These are phyloP conservation scores for Benthosema pterotum DNA, from an alignment of 2,797 vertebrate species.

Conservation along the genomic window DNA sequence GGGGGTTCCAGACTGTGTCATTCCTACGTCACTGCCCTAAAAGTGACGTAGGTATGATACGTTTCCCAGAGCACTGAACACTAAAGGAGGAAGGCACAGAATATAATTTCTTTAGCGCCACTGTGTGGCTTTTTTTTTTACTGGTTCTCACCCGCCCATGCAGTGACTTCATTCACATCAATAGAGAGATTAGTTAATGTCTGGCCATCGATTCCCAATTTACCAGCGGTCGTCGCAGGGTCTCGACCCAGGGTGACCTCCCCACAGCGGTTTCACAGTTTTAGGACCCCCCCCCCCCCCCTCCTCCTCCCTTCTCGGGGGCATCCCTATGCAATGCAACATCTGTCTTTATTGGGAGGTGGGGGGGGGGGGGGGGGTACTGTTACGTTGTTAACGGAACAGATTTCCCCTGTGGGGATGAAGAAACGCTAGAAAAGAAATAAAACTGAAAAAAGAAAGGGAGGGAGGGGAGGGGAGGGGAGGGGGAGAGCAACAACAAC, in stretches of 20 bases:
- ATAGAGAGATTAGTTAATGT: constrained; percentile 43
- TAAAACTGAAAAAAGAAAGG: neutral
- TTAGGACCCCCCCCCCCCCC: constrained; percentile 4
- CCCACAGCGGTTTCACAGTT: constrained; percentile 15
- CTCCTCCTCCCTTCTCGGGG: neutral
- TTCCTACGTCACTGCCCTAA: too few relatives aligned
- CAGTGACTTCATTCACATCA: constrained; percentile 27
- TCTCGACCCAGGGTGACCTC: constrained; percentile 20
- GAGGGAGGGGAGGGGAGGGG: too few relatives aligned
- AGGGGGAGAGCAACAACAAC: neutral
- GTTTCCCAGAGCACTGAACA: too few relatives aligned
- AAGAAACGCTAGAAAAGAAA: neutral
- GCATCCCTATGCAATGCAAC: constrained; percentile 7
- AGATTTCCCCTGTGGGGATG: neutral
- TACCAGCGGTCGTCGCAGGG: constrained; percentile 31
- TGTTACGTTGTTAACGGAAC: neutral
- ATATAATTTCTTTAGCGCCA: too few relatives aligned
- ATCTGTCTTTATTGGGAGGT: constrained; percentile 6
- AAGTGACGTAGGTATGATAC: too few relatives aligned
- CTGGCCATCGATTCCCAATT: constrained; percentile 62
- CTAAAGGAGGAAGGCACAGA: too few relatives aligned
- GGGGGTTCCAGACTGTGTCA: too few relatives aligned
- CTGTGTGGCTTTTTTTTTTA: too few relatives aligned
- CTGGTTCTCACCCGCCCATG: constrained; percentile 6
- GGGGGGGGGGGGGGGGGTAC: neutral